phyloP scores from a whole-genome alignment of 1,140 invertebrate species.

The Papilio xuthus region DNA sequence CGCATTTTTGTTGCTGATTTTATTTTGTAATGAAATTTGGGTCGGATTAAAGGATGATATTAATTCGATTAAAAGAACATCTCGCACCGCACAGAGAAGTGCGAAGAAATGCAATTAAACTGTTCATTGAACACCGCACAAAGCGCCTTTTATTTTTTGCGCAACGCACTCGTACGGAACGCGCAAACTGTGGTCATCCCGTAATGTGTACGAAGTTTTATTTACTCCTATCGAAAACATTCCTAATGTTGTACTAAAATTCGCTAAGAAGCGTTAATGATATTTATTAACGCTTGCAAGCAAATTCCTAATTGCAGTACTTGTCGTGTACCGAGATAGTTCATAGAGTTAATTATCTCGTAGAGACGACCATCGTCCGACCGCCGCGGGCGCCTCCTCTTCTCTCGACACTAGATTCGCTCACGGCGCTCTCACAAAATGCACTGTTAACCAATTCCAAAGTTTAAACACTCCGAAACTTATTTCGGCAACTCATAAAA shows the following conservation, averaged over 20 bases:
- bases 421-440: constrained; percentile 68
- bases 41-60: constrained; percentile 44
- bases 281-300: constrained; percentile 70
- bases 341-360: constrained; percentile 78
- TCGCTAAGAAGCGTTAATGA: constrained; percentile 28
- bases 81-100: constrained; percentile 56
- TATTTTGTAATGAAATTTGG: not conserved
- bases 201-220: constrained; percentile 43
- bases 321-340: constrained; percentile 64
- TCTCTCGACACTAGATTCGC: constrained; percentile 51
- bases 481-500: constrained; percentile 78
- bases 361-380: constrained; percentile 60
- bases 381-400: constrained; percentile 60
- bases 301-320: constrained; percentile 71
- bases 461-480: constrained; percentile 75
- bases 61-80: constrained; percentile 59
- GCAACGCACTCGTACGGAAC: constrained; percentile 54
- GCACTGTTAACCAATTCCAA: constrained; percentile 71
- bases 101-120: constrained; percentile 75
- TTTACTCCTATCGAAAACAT: constrained; percentile 36
- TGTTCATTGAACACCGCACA: constrained; percentile 72
- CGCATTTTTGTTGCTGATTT: not conserved
- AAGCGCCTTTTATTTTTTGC: constrained; percentile 67
- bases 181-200: constrained; percentile 48
- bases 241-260: not conserved